A percentile compares a stretch with the other conserved stretches of the same genome.
Evolutionary conservation across 2,888 invertebrate genomes (phyloP).

Genomic region (Cantharis lateralis): DNA sequence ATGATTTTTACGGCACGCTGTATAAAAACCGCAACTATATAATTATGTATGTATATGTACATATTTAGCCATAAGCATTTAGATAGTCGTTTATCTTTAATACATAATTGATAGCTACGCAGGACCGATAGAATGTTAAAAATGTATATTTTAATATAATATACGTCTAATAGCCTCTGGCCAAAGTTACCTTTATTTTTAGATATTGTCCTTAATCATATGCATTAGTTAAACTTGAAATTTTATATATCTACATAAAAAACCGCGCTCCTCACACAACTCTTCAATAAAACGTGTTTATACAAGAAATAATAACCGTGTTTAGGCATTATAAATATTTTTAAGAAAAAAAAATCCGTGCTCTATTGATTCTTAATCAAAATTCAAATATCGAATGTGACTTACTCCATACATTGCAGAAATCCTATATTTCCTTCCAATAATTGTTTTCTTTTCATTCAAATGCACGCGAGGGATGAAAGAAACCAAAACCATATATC

Average conservation of each 20-base stretch:
- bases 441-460: no score
- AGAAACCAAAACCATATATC: no score
- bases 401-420: no score
- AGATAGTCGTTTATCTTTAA: constrained; percentile 57
- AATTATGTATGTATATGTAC: constrained; percentile 58
- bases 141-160: constrained; percentile 53
- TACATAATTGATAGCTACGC: constrained; percentile 58
- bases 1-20: constrained; percentile 46
- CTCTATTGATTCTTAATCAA: not conserved
- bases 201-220: constrained; percentile 30
- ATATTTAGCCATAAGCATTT: constrained; percentile 58
- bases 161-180: constrained; percentile 24
- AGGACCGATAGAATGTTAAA: constrained; percentile 56
- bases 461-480: no score
- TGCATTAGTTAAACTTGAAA: constrained; percentile 23
- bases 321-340: not conserved
- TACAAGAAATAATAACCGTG: not conserved
- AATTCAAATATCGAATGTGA: not conserved
- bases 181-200: constrained; percentile 28
- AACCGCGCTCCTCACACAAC: constrained; percentile 1
- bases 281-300: not conserved
- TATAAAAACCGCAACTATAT: constrained; percentile 55
- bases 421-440: no score
- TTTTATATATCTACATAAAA: constrained; percentile 19
- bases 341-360: not conserved